These are phyloP conservation scores for Latrodectus geometricus DNA, from an alignment of 1,140 invertebrate genomes.

Conservation along the genomic window DNA sequence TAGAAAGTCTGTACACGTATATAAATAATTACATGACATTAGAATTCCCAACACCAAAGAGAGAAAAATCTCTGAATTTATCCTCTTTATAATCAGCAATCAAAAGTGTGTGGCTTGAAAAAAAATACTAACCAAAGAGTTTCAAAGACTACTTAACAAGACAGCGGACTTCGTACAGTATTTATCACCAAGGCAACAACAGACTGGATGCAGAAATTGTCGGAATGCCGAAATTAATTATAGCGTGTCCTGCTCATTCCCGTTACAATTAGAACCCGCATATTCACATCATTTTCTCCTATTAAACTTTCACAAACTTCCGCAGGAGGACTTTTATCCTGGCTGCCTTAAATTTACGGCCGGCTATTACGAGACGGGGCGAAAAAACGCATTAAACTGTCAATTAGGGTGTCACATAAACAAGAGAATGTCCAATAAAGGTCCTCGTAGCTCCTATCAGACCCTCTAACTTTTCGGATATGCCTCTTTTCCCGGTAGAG, in stretches of 20 bases:
- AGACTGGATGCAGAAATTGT: background rate
- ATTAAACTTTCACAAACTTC: conserved; percentile 23
- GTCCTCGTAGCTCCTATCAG: background rate
- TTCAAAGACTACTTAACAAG: background rate
- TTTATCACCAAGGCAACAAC: background rate
- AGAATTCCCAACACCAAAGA: no score
- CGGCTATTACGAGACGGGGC: background rate
- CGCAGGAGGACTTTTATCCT: background rate
- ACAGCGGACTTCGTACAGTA: background rate
- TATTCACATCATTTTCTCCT: background rate
- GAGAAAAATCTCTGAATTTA: no score
- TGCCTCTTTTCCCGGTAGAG: background rate
- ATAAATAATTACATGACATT: no score
- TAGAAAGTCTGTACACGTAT: no score
- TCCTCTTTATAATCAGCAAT: no score
- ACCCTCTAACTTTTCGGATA: background rate
- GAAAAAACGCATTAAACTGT: conserved; percentile 48
- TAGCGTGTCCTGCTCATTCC: background rate
- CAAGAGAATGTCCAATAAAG: conserved; percentile 46
- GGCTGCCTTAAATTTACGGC: conserved; percentile 12
- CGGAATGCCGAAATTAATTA: background rate
- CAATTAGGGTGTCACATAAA: conserved; percentile 46
- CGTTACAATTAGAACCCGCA: background rate
- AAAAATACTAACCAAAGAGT: no score
- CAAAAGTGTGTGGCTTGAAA: no score